phyloP scores from a whole-genome alignment of 2,113 vertebrate species.

The Pyrgilauda ruficollis region DNA sequence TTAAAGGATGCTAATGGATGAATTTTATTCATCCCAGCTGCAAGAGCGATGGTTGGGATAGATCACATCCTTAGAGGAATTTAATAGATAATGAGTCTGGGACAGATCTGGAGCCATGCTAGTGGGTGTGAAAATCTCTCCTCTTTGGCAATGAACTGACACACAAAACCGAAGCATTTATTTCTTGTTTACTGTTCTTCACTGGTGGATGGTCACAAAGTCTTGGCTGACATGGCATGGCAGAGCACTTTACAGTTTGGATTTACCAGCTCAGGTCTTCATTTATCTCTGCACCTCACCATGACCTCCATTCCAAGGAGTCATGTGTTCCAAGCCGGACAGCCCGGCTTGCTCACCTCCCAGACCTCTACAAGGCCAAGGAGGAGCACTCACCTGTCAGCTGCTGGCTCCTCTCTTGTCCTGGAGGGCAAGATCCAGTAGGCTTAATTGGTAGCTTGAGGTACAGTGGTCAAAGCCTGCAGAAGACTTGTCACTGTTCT shows the following conservation, averaged over 20 bases:
- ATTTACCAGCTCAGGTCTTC: not conserved
- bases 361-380: not conserved
- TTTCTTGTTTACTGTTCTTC: not conserved
- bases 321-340: not conserved
- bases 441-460: not conserved
- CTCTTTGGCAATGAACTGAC: not conserved
- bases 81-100: not conserved
- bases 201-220: not conserved
- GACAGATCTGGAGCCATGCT: not conserved
- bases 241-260: not conserved
- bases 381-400: not conserved
- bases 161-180: not conserved
- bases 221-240: not conserved
- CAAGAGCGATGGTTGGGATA: not conserved
- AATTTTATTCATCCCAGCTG: not conserved
- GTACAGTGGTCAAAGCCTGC: not conserved
- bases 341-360: rapidly evolving
- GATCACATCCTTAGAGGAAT: not conserved
- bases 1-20: not conserved
- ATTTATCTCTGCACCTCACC: not conserved
- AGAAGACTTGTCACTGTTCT: not conserved
- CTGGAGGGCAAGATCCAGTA: not conserved
- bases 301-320: not conserved
- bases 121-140: not conserved
- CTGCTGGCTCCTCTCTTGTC: not conserved